These are phyloP conservation scores for Cnemophilus loriae DNA, from an alignment of 2,113 vertebrate genomes.

Conservation along the genomic window DNA sequence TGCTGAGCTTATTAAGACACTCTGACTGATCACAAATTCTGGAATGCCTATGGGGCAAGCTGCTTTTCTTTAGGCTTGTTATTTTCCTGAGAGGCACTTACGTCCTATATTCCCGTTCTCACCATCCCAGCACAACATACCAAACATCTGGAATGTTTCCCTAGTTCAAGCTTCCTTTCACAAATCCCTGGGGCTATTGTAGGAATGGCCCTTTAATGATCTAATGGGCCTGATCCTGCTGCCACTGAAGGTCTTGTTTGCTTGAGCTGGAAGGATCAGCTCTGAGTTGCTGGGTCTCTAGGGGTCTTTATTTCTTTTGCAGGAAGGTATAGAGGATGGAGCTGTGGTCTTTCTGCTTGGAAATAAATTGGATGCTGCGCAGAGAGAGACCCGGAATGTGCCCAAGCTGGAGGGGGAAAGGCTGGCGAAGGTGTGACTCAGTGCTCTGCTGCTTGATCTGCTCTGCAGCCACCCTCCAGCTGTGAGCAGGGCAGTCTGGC, in stretches of 20 bases:
- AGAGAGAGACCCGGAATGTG: constrained; percentile 53
- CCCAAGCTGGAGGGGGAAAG: constrained; percentile 68
- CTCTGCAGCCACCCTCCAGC: background rate
- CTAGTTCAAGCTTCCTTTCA: background rate
- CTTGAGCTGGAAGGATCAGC: background rate
- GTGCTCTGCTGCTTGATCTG: background rate
- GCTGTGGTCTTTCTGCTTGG: constrained; percentile 79
- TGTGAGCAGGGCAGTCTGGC: background rate
- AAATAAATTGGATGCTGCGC: constrained; percentile 74
- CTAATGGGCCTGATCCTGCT: background rate
- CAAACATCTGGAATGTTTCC: background rate
- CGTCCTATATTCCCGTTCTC: background rate
- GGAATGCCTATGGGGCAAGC: background rate
- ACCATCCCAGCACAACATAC: background rate
- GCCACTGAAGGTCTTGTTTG: background rate
- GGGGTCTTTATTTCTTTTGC: background rate
- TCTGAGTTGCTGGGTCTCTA: background rate
- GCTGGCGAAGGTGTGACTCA: constrained; percentile 72
- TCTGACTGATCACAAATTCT: background rate
- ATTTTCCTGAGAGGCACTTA: background rate
- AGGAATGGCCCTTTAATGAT: background rate
- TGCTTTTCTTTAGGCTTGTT: background rate
- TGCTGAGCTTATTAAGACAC: background rate
- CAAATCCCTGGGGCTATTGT: background rate
- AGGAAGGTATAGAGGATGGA: constrained; percentile 77